A percentile compares a stretch with the other conserved stretches of the same genome.
Conservation (phyloP, 2,888 invertebrate genomes). For the Phalangium opilio region DNA sequence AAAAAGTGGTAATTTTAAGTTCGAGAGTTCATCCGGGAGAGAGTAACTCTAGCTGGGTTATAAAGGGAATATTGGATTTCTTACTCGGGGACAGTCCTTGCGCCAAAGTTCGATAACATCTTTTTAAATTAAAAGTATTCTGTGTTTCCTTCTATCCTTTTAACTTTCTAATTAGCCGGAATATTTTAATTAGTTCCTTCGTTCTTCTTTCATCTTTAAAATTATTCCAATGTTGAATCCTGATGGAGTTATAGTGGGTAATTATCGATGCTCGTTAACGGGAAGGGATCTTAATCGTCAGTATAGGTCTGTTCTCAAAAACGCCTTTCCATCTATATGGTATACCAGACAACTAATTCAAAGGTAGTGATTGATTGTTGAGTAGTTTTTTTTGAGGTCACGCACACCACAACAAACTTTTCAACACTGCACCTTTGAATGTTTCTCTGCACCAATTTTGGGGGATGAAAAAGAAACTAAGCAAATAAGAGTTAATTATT, state of each 20-base stretch:
- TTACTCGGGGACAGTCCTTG: constrained; percentile 18
- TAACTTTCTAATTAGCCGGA: not conserved
- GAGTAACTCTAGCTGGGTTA: constrained; percentile 89
- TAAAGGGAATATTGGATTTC: constrained; percentile 69
- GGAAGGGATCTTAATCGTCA: constrained; percentile 89
- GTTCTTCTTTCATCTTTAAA: constrained; percentile 89
- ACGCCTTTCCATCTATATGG: constrained; percentile 86
- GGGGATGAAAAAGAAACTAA: too few relatives aligned
- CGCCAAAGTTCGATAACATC: not conserved
- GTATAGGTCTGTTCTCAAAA: constrained; percentile 78
- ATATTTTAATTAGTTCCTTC: constrained; percentile 52
- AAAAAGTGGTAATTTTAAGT: constrained; percentile 68
- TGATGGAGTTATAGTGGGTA: constrained; percentile 78
- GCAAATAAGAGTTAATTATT: too few relatives aligned
- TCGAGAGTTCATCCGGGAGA: constrained; percentile 90
- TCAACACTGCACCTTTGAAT: too few relatives aligned
- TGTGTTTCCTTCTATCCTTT: not conserved
- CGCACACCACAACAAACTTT: too few relatives aligned
- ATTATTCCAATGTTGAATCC: constrained; percentile 92
- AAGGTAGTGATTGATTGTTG: constrained; percentile 23
- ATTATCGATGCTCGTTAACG: constrained; percentile 65
- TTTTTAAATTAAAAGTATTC: not conserved
- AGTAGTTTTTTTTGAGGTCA: too few relatives aligned
- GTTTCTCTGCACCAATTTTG: too few relatives aligned
- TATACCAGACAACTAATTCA: constrained; percentile 42